Conservation (phyloP, 92 coral and sea anemone genomes). For the Phenganax marumi region DNA sequence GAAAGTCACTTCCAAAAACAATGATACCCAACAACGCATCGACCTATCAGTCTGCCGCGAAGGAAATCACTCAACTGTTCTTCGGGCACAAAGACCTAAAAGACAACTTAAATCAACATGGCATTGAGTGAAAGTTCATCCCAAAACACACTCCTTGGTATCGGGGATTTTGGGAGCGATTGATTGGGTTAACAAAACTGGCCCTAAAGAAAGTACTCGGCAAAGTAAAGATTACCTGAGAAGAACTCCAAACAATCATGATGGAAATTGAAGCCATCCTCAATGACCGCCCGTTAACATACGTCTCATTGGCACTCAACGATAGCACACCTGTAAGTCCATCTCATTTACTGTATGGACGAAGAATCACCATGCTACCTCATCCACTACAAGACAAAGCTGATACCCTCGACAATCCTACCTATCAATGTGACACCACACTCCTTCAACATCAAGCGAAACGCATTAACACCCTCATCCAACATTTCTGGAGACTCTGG, state of each 20-base stretch:
- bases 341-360: not conserved
- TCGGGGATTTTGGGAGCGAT: conserved; percentile 53
- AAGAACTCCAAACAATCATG: conserved; percentile 50
- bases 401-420: no score
- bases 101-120: conserved; percentile 9
- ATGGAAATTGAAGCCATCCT: conserved; percentile 3
- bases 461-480: no score
- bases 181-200: conserved; percentile 35
- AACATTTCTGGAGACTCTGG: not conserved
- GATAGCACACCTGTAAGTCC: no score
- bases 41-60: conserved; percentile 16
- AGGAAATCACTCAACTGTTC: not conserved
- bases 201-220: conserved; percentile 49
- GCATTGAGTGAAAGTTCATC: conserved; percentile 48
- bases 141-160: conserved; percentile 51
- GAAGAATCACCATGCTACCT: conserved; percentile 42
- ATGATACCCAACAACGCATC: conserved; percentile 47
- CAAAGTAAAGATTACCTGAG: conserved; percentile 39
- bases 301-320: no score
- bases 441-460: no score
- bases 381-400: not conserved
- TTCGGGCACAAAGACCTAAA: not conserved
- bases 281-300: not conserved
- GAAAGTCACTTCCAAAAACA: conserved; percentile 23
- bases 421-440: no score